These are phyloP conservation scores for Xyrichtys novacula DNA, from an alignment of 2,797 vertebrate species.

Conservation along the genomic window DNA sequence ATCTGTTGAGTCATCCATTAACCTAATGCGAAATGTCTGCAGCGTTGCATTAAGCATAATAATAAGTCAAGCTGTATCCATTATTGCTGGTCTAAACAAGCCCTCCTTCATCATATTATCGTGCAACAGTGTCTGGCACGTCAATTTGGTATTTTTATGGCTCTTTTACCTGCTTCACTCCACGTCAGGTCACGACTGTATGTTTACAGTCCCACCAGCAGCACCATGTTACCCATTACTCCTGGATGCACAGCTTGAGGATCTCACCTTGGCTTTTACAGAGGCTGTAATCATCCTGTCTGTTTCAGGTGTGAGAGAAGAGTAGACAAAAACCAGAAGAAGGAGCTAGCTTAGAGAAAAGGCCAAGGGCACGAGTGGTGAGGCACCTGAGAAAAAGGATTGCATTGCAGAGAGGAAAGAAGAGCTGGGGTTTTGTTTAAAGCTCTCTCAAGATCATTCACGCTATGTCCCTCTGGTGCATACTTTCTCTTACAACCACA, in stretches of 20 bases:
- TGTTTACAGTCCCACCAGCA: slow-evolving; percentile 34
- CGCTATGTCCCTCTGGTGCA: slow-evolving; percentile 54
- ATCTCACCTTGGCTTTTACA: slow-evolving; percentile 59
- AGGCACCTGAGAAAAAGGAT: slow-evolving; percentile 44
- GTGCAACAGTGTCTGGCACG: not conserved
- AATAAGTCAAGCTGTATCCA: not conserved
- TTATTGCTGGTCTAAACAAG: not conserved
- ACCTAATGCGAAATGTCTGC: not conserved
- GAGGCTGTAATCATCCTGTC: slow-evolving; percentile 61
- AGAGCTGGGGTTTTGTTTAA: slow-evolving; percentile 22
- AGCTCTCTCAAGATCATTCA: slow-evolving; percentile 64
- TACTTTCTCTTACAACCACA: slow-evolving; percentile 30
- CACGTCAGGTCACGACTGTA: slow-evolving; percentile 37
- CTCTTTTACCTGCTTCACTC: not conserved
- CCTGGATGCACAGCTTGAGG: not conserved
- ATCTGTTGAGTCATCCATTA: not conserved
- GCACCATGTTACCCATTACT: slow-evolving; percentile 23
- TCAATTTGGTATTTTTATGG: slow-evolving; percentile 36
- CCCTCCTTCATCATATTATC: not conserved
- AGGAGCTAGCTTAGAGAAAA: slow-evolving; percentile 28
- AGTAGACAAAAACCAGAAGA: slow-evolving; percentile 59
- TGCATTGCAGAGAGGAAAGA: not conserved
- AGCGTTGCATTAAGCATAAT: not conserved
- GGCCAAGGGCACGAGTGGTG: slow-evolving; percentile 33
- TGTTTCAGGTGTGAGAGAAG: slow-evolving; percentile 42